These are phyloP conservation scores for Ceyx margarethae DNA, from an alignment of 2,113 vertebrate genomes.

Conservation along the genomic window DNA sequence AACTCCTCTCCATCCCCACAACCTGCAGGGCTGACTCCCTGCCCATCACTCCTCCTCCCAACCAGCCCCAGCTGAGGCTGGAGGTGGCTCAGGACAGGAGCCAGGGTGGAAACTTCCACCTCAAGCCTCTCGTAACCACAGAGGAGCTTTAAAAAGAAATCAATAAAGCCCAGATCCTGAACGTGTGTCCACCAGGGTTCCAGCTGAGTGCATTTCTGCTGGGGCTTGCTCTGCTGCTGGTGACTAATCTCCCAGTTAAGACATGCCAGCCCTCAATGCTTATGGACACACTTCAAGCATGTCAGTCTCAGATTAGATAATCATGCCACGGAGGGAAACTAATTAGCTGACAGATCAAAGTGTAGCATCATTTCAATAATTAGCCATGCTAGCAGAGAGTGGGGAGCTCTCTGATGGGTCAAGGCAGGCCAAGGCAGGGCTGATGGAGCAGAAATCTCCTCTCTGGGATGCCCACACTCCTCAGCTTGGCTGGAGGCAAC, in stretches of 20 bases:
- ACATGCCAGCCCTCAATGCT: neutral
- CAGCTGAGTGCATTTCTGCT: neutral
- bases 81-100: neutral
- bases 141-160: neutral
- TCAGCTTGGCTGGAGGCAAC: neutral
- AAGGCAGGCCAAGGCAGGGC: neutral
- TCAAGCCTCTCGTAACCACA: neutral
- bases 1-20: neutral
- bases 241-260: neutral
- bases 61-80: neutral
- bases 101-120: conserved; percentile 50
- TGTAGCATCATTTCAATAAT: neutral
- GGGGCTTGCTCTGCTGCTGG: neutral
- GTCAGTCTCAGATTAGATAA: neutral
- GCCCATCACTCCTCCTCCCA: neutral
- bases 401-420: fast-evolving
- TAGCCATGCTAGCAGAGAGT: neutral
- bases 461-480: neutral
- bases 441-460: neutral
- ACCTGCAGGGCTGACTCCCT: neutral
- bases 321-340: neutral
- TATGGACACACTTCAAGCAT: neutral
- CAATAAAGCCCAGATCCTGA: neutral
- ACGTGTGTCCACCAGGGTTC: neutral
- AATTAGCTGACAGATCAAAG: conserved; percentile 23